Conservation (phyloP, 2,113 vertebrate species). For the Lepidothrix coronata region DNA sequence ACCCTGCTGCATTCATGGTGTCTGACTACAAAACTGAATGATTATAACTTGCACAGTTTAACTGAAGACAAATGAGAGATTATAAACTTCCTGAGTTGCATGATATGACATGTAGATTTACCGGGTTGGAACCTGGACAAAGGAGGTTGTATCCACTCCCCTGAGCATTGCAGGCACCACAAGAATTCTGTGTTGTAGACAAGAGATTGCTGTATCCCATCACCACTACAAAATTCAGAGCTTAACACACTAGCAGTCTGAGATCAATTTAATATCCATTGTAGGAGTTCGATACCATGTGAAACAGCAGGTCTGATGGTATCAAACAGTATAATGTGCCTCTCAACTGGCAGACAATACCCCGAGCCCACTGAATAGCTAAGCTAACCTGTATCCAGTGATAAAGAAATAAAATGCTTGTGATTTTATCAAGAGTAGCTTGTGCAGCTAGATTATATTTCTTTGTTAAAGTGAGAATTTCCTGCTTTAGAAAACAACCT, state of each 20-base stretch:
- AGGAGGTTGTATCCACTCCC: background rate
- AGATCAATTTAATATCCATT: background rate
- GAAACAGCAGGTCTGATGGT: background rate
- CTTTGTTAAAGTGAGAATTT: background rate
- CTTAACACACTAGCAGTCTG: background rate
- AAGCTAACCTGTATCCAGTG: background rate
- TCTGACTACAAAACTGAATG: background rate
- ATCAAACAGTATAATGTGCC: background rate
- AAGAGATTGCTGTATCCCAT: background rate
- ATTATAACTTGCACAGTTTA: background rate
- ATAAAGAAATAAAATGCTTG: conserved; percentile 1
- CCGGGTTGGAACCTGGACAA: background rate
- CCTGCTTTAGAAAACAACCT: background rate
- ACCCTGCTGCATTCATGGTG: background rate
- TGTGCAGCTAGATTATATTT: background rate
- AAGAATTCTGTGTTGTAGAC: background rate
- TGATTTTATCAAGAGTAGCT: background rate
- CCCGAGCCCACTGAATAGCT: background rate
- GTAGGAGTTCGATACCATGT: background rate
- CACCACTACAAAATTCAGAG: background rate
- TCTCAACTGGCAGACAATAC: background rate
- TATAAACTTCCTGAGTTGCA: background rate
- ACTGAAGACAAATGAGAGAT: background rate
- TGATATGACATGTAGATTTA: background rate
- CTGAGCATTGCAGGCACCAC: background rate